Percentiles rank a stretch among this genome's conserved stretches.
Conservation (phyloP, 2,888 invertebrate genomes). For the Ptilodon capucinus region DNA sequence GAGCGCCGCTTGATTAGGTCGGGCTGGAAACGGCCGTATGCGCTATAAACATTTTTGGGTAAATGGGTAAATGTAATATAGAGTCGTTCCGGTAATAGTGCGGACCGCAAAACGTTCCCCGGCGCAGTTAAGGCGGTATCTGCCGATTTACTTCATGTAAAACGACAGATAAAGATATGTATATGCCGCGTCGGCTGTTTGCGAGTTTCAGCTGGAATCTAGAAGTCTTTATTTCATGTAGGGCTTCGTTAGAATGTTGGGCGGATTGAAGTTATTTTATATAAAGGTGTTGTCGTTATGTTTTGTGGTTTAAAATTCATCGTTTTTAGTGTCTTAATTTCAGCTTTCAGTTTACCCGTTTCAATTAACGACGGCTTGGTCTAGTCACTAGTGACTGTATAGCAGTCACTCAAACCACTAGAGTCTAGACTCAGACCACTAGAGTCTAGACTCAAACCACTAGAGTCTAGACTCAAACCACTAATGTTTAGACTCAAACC, state of each 20-base stretch:
- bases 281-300: too few relatives aligned
- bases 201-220: constrained; percentile 12
- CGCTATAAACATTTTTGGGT: constrained; percentile 76
- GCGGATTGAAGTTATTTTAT: not conserved
- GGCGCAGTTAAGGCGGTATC: constrained; percentile 30
- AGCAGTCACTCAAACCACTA: too few relatives aligned
- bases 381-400: too few relatives aligned
- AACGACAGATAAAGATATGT: constrained; percentile 44
- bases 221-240: constrained; percentile 13
- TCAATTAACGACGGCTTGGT: too few relatives aligned
- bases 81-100: constrained; percentile 77
- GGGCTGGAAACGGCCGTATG: constrained; percentile 58
- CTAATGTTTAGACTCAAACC: too few relatives aligned
- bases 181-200: constrained; percentile 22
- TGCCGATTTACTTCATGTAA: constrained; percentile 46
- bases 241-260: not conserved
- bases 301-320: too few relatives aligned
- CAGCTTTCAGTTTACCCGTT: too few relatives aligned
- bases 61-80: constrained; percentile 78
- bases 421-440: too few relatives aligned
- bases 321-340: too few relatives aligned
- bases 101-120: constrained; percentile 47
- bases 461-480: too few relatives aligned
- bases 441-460: too few relatives aligned
- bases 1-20: constrained; percentile 71